Base-by-base conservation (phyloP, 2,888 invertebrate genomes). In the Leptopilina syphax region DNA sequence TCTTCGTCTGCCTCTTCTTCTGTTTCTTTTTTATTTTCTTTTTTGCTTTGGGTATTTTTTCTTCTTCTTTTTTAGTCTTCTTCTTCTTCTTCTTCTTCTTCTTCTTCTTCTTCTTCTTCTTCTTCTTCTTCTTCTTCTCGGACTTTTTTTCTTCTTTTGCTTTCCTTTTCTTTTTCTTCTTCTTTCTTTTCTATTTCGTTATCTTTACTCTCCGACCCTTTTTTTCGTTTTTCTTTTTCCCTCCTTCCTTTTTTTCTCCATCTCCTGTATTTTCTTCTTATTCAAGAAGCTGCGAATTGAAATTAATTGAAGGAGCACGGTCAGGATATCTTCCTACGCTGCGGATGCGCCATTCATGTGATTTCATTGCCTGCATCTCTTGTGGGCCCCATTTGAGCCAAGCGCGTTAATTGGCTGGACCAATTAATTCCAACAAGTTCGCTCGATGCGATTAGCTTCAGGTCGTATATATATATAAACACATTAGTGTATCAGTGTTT, bases 361-460 rank as follows among this genome's bases (percentile, higher is more conserved):
- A 79, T 80, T 83, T 82, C 81, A 82, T 83, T 81, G 80, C 83
- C 82, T 78, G 81, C 79, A 81, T 86, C 87, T 87, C 85, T 86
- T 85, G 87, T 84, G 70, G 82, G 84, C 84, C 87, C 87, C 86
- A 86, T 87, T 88, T 87, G 87, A 87, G 86, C 85, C 86, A 86
- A 87, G 88, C 88, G 90, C 91, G 91, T 91, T 91, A 91, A 91
- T 91, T 91, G 91, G 91, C 88, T 88, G 87, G 88, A 90, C 89
- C 91, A 91, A 91, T 91, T 91, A 91, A 91, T 91, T 91, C 90
- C 90, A 89, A 91, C 91, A 90, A 91, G 91, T 89, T 90, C 87
- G 88, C 88, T 86, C 87, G 86, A 85, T 88, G 88, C 87, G 90
- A 90, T 90, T 90, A 90, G 89, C 87, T 88, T 83, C 83, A 83